Conservation (phyloP, 2,113 vertebrate species). For the Platichthys flesus region DNA sequence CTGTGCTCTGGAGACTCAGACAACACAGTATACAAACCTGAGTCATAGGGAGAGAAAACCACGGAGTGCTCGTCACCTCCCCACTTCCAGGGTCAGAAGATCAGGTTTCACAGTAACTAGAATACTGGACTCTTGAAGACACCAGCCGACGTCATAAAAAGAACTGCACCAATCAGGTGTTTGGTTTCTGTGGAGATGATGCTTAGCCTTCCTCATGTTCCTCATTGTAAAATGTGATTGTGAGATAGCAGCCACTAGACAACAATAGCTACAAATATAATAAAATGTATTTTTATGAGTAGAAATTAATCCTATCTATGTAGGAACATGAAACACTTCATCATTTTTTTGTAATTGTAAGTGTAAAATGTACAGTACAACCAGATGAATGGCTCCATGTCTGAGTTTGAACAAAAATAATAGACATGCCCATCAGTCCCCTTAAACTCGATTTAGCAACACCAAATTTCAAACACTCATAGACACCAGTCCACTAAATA, state of each 20-base stretch:
- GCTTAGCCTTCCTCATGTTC: neutral
- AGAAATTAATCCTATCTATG: too few relatives aligned
- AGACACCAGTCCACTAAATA: too few relatives aligned
- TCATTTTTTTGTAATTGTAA: too few relatives aligned
- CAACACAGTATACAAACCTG: constrained; percentile 35
- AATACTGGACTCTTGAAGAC: constrained; percentile 19
- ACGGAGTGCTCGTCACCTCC: constrained; percentile 24
- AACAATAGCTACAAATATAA: neutral
- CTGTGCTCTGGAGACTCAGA: constrained; percentile 13
- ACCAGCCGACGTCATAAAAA: neutral
- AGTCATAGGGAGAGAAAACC: constrained; percentile 26
- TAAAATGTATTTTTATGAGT: too few relatives aligned
- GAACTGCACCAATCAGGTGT: too few relatives aligned
- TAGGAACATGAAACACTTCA: neutral
- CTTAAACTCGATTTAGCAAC: too few relatives aligned
- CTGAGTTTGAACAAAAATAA: neutral
- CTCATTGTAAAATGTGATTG: neutral
- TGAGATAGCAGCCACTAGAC: neutral
- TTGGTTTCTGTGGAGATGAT: neutral
- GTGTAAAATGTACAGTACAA: neutral
- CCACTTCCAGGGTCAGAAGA: neutral
- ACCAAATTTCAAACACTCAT: too few relatives aligned
- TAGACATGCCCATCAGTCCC: neutral
- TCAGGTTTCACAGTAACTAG: constrained; percentile 36
- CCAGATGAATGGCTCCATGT: neutral